These are phyloP conservation scores for Charina bottae DNA, from an alignment of 2,113 vertebrate genomes.

Conservation along the genomic window DNA sequence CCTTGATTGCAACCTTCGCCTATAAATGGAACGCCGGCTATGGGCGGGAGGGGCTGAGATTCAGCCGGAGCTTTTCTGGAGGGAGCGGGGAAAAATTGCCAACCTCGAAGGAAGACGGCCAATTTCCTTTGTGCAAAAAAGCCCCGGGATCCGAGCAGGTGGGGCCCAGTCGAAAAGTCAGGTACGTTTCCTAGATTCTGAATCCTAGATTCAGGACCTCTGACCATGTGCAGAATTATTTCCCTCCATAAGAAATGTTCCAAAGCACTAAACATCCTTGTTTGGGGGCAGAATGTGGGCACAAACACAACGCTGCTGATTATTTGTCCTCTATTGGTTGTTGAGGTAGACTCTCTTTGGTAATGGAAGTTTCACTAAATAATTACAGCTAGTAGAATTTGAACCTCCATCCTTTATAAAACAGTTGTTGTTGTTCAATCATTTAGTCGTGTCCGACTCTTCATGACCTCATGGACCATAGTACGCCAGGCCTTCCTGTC, in stretches of 20 bases:
- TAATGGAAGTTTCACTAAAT: neutral
- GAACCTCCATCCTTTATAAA: neutral
- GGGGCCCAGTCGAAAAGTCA: neutral
- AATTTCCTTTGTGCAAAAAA: neutral
- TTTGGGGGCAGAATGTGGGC: neutral
- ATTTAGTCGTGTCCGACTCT: no score
- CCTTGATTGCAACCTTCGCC: neutral
- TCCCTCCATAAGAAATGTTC: neutral
- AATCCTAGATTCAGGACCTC: neutral
- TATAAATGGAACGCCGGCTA: neutral
- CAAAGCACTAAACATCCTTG: neutral
- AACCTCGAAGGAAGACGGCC: neutral
- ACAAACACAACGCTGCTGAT: neutral
- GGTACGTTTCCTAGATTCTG: neutral
- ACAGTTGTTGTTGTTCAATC: no score
- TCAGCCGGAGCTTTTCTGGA: neutral
- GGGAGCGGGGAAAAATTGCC: constrained; percentile 4
- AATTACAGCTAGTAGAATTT: no score
- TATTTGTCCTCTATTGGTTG: neutral
- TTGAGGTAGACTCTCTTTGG: neutral
- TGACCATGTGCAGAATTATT: neutral
- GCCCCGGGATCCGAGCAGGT: neutral
- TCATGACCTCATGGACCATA: no score
- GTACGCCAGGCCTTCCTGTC: no score
- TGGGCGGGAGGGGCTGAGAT: neutral